A percentile compares a stretch with the other conserved stretches of the same genome.
These are phyloP conservation scores for Lomographa bimaculata DNA, from an alignment of 2,888 invertebrate species.

Conservation along the genomic window DNA sequence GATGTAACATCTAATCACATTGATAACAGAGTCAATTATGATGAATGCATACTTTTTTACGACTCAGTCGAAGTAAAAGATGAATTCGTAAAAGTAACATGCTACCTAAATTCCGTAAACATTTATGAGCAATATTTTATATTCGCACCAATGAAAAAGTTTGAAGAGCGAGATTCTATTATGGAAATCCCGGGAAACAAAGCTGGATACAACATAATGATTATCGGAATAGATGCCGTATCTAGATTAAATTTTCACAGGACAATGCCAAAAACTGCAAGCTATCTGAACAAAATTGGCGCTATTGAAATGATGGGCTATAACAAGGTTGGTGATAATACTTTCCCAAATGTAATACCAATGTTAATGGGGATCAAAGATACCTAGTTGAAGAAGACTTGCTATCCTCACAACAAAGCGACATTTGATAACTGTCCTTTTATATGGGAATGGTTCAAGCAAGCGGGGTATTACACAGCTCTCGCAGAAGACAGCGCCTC, in stretches of 20 bases:
- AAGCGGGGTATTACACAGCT: conserved; percentile 89
- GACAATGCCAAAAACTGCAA: conserved; percentile 90
- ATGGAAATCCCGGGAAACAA: conserved; percentile 20
- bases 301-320: conserved; percentile 93
- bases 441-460: conserved; percentile 91
- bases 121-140: conserved; percentile 86
- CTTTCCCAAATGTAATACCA: conserved; percentile 95
- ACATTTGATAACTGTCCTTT: conserved; percentile 93
- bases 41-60: conserved; percentile 67
- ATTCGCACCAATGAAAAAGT: conserved; percentile 76
- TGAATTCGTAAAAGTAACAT: conserved; percentile 87
- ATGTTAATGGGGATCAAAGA: conserved; percentile 89
- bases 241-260: conserved; percentile 93
- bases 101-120: conserved; percentile 58
- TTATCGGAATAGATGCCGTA: conserved; percentile 93
- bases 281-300: conserved; percentile 83
- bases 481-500: conserved; percentile 92
- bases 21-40: conserved; percentile 66
- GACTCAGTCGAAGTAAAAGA: conserved; percentile 56
- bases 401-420: conserved; percentile 82
- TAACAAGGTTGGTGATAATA: conserved; percentile 97
- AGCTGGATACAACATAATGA: conserved; percentile 85
- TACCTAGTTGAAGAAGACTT: conserved; percentile 85
- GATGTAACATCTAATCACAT: conserved; percentile 26
- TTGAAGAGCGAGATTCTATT: conserved; percentile 24